Evolutionary conservation across 2,888 invertebrate species (phyloP), one percentile per base, ranked within the genome.

Genomic region (Ophion slaviceki): DNA sequence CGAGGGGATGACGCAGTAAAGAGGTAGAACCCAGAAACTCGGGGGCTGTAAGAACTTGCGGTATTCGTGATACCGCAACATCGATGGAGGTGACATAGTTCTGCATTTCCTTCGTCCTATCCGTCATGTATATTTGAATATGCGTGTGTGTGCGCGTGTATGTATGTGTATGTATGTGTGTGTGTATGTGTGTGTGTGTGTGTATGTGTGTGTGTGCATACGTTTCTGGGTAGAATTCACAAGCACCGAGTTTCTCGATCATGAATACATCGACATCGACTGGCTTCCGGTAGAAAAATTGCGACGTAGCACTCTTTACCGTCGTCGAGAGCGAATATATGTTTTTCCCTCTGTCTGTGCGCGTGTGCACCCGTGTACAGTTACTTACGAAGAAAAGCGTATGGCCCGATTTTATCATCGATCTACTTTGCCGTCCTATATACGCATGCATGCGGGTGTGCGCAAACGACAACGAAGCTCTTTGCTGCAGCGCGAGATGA

Each of bases 281-380:
- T 75, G 11, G 62, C 72, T 77, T 84, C 84, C 77, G 72, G 57
- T 72, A 24, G 77, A 81, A 81, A 84, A 84, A 84, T 84, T 84
- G 62, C 72, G 47, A 68, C 67, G 40, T 24, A 59, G 2, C 59
- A 20, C 45, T 68, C 68, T 68, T 28, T 76, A 59, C 28, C 72
- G 64, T 72, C 66, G 62, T 74, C 28, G 47, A 47, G 4, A 24
- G 40, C 64, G 71, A 75, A 74, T 70, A 79, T 64, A 53, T 53
- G 0, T 53, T 17, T 53, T 14, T 17, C 32, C 4, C 32, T 53
- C 17, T 53, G 53, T 5, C 14, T 40, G 20, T 36, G 14, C n/a
- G 20, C 40, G n/a, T 10, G 20, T 61, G 11, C 20, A 5, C 40
- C 32, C 4, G 17, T 14, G 28, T 64, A 17, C 20, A 20, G 17